These are phyloP conservation scores for Spinus pinus DNA, from an alignment of 2,797 vertebrate genomes.

Conservation along the genomic window DNA sequence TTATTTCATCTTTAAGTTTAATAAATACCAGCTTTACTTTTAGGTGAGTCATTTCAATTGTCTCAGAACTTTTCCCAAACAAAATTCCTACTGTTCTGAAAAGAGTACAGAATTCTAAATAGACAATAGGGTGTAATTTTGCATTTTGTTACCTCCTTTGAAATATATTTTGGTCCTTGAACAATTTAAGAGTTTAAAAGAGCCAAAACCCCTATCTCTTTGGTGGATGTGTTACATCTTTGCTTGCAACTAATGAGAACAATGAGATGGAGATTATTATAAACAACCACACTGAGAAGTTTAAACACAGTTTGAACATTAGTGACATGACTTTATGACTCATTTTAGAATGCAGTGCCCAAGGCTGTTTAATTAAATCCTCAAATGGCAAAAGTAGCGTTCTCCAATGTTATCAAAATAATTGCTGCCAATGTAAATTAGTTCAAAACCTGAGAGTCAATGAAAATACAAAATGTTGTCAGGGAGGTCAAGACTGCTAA, in stretches of 20 bases:
- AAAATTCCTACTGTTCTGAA: neutral
- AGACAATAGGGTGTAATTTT: neutral
- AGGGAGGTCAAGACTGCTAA: neutral
- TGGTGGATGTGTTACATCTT: neutral
- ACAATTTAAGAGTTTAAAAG: neutral
- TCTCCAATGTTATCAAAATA: neutral
- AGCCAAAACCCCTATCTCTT: neutral
- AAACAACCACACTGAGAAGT: neutral
- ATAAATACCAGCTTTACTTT: neutral
- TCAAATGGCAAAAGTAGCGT: fast-evolving
- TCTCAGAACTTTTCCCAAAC: neutral
- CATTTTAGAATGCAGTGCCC: neutral
- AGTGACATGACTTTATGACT: neutral
- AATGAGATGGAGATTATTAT: neutral
- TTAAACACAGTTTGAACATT: neutral
- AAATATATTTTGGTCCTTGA: neutral
- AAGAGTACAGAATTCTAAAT: neutral
- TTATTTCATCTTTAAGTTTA: neutral
- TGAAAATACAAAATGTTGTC: neutral
- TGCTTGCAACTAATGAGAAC: neutral
- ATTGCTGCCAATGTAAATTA: neutral
- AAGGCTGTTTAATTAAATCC: neutral
- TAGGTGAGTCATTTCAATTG: neutral
- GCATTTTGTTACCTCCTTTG: neutral
- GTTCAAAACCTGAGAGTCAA: neutral